A percentile compares a stretch with the other conserved stretches of the same genome.
phyloP scores from a whole-genome alignment of 2,113 vertebrate genomes.

The Steatornis caripensis region DNA sequence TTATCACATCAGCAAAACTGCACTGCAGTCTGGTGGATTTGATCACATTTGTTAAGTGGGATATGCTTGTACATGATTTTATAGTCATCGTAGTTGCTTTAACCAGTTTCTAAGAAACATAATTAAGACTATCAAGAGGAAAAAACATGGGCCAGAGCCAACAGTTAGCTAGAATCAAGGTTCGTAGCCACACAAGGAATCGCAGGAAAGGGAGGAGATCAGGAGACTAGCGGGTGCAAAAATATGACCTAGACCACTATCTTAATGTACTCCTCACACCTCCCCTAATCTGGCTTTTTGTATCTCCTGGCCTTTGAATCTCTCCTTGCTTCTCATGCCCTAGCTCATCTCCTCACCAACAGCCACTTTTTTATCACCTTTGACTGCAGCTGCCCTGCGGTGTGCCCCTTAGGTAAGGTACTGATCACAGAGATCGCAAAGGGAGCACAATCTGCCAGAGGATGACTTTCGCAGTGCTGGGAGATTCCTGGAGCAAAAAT shows the following conservation, averaged over 20 bases:
- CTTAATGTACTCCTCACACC: not conserved
- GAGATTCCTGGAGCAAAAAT: not conserved
- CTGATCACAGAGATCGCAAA: not conserved
- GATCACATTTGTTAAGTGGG: not conserved
- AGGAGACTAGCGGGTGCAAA: not conserved
- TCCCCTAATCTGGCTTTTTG: not conserved
- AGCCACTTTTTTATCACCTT: not conserved
- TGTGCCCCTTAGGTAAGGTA: not conserved
- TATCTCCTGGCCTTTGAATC: not conserved
- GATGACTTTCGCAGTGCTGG: not conserved
- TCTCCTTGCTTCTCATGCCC: not conserved
- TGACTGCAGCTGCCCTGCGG: not conserved
- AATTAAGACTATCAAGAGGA: not conserved
- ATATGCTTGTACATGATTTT: not conserved
- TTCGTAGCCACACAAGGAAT: not conserved
- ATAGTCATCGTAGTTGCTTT: not conserved
- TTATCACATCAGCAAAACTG: not conserved
- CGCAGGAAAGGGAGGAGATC: not conserved
- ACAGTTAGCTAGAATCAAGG: not conserved
- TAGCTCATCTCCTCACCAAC: not conserved
- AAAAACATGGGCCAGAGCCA: not conserved
- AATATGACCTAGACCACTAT: not conserved
- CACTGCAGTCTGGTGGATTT: not conserved
- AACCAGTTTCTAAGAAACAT: not conserved
- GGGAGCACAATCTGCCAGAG: not conserved